Conservation (phyloP, 2,797 vertebrate species). For the Telmatherina bonti region DNA sequence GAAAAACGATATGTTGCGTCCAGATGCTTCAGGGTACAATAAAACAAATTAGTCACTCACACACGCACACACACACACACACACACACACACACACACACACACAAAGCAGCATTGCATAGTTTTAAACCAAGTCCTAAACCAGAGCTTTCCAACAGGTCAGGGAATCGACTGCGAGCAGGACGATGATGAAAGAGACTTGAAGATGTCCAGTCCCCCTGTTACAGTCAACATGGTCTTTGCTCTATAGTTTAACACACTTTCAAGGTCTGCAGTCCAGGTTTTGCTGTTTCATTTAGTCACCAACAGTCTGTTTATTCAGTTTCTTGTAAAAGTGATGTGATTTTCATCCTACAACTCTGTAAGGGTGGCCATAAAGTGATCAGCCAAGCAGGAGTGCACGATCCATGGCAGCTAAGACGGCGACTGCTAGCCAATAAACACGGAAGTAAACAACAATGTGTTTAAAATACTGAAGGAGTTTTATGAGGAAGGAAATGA, state of each 20-base stretch:
- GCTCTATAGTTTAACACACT: neutral
- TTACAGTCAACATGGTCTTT: neutral
- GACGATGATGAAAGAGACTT: neutral
- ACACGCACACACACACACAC: neutral
- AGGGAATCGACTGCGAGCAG: neutral
- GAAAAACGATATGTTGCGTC: constrained; percentile 1
- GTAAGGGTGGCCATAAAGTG: neutral
- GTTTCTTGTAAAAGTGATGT: neutral
- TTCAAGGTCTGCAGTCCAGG: neutral
- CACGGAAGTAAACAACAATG: neutral
- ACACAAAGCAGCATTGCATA: constrained; percentile 66
- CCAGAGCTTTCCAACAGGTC: constrained; percentile 33
- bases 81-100: neutral
- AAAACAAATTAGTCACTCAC: neutral
- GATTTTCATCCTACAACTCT: neutral
- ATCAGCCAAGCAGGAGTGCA: neutral
- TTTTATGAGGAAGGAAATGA: neutral
- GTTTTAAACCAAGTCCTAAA: constrained; percentile 38
- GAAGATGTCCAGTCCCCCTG: neutral
- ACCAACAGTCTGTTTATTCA: neutral
- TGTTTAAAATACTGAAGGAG: neutral
- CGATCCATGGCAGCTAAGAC: neutral
- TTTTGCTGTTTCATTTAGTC: neutral
- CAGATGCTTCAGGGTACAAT: constrained; percentile 3
- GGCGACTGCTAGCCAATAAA: neutral